Base-by-base conservation (phyloP, 2,888 invertebrate genomes). In the Polyploca ridens region DNA sequence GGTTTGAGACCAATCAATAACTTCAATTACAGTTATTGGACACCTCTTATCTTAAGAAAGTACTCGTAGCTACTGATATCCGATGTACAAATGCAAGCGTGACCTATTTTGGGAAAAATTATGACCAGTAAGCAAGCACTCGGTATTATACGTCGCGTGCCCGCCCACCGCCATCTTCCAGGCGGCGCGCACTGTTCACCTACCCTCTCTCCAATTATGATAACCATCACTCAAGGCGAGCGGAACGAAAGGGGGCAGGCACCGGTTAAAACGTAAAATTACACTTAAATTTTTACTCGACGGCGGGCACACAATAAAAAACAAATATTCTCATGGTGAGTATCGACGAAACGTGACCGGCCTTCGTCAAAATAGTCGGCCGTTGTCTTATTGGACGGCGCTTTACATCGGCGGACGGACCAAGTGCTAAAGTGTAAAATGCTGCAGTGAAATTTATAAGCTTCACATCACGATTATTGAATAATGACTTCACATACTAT, bases 211-310 rank as follows among this genome's bases (percentile, higher is more conserved):
- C 91, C 93, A 94, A 93, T 93, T 93, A 93, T 88, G 93, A 93
- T 94, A 94, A 93, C 91, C 89, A 93, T 93, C 93, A 93, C 90
- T 92, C 92, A 93, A 90, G 90, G 91, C 91, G 89, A 93, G 93
- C 92, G 93, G 93, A 93, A 93, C 93, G 93, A 93, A 93, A 94
- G 90, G 89, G 93, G 93, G 93, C 92, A 92, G 93, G 90, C 89
- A 91, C 91, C 88, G 84, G 90, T 90, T 93, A 90, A 93, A 93
- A 93, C 91, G 90, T 93, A 90, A 93, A 93, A 94, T 93, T 94
- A 93, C 92, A 89, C 93, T 92, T 93, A 85, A 90, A 93, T 92
- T 93, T 94, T 93, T 90, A 91, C 88, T 90, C 89, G 87, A 85
- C 90, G 87, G 83, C 90, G 87, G 86, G 88, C 92, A 85, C 85